Conservation (phyloP, 2,888 invertebrate genomes). For the Ecliptopera silaceata region DNA sequence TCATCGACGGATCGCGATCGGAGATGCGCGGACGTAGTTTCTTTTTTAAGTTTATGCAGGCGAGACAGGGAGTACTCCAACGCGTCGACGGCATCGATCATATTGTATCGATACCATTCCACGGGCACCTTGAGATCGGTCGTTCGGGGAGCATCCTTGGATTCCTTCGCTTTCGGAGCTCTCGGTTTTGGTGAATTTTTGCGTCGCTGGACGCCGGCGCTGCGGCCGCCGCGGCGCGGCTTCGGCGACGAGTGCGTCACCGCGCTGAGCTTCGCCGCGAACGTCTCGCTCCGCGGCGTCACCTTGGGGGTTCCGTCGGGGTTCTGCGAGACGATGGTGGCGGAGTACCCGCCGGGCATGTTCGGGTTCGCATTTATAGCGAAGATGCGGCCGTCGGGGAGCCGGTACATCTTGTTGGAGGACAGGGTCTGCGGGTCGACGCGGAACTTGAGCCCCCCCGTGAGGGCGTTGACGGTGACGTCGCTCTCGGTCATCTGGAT, state of each 20-base stretch:
- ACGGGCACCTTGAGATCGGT: slow-evolving; percentile 67
- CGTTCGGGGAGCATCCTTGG: slow-evolving; percentile 24
- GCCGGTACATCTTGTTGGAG: slow-evolving; percentile 78
- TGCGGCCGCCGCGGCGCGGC: slow-evolving; percentile 1
- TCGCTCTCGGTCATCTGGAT: slow-evolving; percentile 80
- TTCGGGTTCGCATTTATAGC: slow-evolving; percentile 76
- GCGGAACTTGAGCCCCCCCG: slow-evolving; percentile 77
- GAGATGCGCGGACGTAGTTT: slow-evolving; percentile 68
- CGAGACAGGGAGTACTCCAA: slow-evolving; percentile 81
- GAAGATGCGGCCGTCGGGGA: slow-evolving; percentile 78
- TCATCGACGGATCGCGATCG: slow-evolving; percentile 74
- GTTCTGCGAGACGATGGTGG: slow-evolving; percentile 73
- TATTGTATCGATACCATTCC: slow-evolving; percentile 84
- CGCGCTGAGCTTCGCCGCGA: slow-evolving; percentile 68
- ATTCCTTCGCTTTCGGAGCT: slow-evolving; percentile 31
- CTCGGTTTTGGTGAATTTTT: slow-evolving; percentile 35
- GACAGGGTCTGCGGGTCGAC: slow-evolving; percentile 79
- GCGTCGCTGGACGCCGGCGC: slow-evolving; percentile 10
- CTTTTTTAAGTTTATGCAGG: slow-evolving; percentile 77
- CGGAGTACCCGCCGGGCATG: slow-evolving; percentile 80
- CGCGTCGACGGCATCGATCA: slow-evolving; percentile 81
- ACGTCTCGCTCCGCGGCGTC: slow-evolving; percentile 60
- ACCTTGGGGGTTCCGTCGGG: slow-evolving; percentile 55
- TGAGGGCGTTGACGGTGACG: slow-evolving; percentile 74
- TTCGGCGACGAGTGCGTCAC: slow-evolving; percentile 40